A percentile compares a stretch with the other conserved stretches of the same genome.
Evolutionary conservation across 2,113 vertebrate genomes (phyloP).

Genomic region (Oncorhynchus masou): DNA sequence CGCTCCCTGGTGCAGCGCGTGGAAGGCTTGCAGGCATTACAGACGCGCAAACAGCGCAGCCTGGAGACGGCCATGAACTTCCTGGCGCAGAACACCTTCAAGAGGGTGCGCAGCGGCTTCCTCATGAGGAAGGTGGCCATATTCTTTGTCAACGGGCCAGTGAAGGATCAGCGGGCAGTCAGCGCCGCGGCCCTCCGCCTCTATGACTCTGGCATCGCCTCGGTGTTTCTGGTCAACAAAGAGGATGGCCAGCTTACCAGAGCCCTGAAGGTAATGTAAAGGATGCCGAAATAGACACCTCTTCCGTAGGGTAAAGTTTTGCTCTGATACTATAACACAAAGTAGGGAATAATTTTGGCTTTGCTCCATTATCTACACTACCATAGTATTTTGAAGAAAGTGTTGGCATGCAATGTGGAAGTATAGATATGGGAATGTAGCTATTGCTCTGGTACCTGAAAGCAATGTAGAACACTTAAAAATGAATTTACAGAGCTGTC

Average conservation of each 20-base stretch:
- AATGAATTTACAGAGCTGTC: not conserved
- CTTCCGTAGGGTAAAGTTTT: not conserved
- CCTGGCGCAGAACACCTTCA: constrained; percentile 92
- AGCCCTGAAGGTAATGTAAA: constrained; percentile 79
- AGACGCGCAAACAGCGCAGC: constrained; percentile 81
- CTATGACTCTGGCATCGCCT: constrained; percentile 80
- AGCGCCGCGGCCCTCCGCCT: constrained; percentile 81
- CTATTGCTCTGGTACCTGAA: too few relatives aligned
- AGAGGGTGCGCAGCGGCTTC: constrained; percentile 89
- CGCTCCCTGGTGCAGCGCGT: constrained; percentile 77
- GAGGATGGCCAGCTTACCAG: constrained; percentile 75
- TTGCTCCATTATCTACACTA: too few relatives aligned
- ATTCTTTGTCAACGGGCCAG: constrained; percentile 83
- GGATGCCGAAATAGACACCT: not conserved
- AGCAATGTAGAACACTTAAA: too few relatives aligned
- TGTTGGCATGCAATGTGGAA: too few relatives aligned
- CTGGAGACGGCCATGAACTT: constrained; percentile 88
- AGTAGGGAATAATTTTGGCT: too few relatives aligned
- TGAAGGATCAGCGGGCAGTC: constrained; percentile 53
- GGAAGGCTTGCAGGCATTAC: constrained; percentile 79
- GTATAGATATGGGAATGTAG: too few relatives aligned
- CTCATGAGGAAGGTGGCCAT: constrained; percentile 92
- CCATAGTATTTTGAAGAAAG: too few relatives aligned
- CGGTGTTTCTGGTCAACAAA: constrained; percentile 82
- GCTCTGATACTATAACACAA: not conserved